Evolutionary conservation across 1,140 invertebrate genomes (phyloP).

Genomic region (Chironomus tepperi): DNA sequence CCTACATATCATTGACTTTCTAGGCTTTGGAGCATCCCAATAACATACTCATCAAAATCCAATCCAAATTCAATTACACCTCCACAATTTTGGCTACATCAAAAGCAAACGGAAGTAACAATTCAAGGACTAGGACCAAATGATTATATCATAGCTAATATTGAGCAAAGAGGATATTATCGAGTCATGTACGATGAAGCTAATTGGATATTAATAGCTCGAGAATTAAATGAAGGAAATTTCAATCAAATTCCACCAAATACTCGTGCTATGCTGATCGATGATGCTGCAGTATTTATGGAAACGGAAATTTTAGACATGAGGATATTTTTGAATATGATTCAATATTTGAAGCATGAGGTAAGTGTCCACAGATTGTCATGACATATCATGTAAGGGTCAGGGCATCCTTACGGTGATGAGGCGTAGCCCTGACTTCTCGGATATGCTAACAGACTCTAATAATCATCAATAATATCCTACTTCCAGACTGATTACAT

Average conservation of each 20-base stretch:
- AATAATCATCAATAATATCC: too few relatives aligned
- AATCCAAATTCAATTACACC: background rate
- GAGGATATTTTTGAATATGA: background rate
- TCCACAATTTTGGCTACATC: background rate
- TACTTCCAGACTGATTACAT: background rate
- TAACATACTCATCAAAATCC: background rate
- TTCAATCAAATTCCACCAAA: background rate
- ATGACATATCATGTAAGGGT: too few relatives aligned
- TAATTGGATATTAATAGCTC: background rate
- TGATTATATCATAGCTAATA: background rate
- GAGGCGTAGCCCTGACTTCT: too few relatives aligned
- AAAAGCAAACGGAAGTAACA: background rate
- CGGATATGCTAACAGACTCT: too few relatives aligned
- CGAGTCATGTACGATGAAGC: background rate
- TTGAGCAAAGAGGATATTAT: slow-evolving; percentile 13
- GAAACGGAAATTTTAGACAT: background rate
- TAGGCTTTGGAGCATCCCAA: background rate
- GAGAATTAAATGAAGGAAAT: background rate
- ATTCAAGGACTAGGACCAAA: background rate
- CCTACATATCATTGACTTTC: background rate
- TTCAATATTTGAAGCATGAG: background rate
- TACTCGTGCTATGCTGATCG: background rate
- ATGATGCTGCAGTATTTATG: background rate
- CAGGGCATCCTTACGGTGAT: too few relatives aligned
- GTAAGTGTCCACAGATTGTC: too few relatives aligned